phyloP scores from a whole-genome alignment of 2,797 vertebrate species.

The Emys orbicularis region DNA sequence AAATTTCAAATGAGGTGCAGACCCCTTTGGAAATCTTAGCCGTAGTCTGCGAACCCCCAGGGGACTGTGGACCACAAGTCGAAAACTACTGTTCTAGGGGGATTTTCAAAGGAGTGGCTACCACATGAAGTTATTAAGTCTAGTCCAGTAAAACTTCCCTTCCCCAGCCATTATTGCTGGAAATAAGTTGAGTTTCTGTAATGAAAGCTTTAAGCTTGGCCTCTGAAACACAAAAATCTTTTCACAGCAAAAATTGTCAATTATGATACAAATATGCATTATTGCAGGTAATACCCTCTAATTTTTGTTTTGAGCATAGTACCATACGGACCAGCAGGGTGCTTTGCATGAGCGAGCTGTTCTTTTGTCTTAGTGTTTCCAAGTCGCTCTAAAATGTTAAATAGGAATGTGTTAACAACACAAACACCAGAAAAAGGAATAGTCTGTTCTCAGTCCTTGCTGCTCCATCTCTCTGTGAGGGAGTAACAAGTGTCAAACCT shows the following conservation, averaged over 20 bases:
- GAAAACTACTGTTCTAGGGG: not conserved
- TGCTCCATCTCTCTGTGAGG: rapidly evolving
- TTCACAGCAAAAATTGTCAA: not conserved
- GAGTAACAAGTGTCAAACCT: not conserved
- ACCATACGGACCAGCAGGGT: rapidly evolving
- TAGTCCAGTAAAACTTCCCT: not conserved
- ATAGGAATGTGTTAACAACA: not conserved
- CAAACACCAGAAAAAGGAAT: not conserved
- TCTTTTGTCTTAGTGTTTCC: slow-evolving; percentile 36
- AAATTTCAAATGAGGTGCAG: not conserved
- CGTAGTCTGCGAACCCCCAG: not conserved
- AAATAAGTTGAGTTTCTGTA: not conserved
- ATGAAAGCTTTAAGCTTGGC: slow-evolving; percentile 8
- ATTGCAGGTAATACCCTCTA: not conserved
- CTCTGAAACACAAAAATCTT: slow-evolving; percentile 9
- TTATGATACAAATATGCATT: not conserved
- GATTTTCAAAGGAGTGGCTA: not conserved
- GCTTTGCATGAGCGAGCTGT: not conserved
- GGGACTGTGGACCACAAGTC: not conserved
- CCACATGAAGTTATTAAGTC: not conserved
- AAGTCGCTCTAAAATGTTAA: not conserved
- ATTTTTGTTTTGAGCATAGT: not conserved
- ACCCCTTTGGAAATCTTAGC: not conserved
- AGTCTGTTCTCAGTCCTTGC: not conserved
- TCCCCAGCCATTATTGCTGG: not conserved